phyloP scores from a whole-genome alignment of 2,113 vertebrate species.

The Tursiops truncatus region DNA sequence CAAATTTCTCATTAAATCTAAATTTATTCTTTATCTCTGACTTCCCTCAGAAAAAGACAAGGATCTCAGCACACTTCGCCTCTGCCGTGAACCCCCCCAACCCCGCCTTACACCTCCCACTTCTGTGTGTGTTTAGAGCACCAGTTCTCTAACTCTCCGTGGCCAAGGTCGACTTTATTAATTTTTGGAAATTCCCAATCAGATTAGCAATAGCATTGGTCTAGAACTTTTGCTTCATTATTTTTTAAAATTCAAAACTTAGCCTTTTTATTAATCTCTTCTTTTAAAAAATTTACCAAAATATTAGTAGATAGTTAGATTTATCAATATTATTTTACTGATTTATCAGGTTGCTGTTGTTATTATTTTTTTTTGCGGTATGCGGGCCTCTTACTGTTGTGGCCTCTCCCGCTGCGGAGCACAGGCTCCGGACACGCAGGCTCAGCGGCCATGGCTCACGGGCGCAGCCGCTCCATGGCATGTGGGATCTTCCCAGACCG shows the following conservation, averaged over 20 bases:
- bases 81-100: not conserved
- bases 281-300: not conserved
- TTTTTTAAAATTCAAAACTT: not conserved
- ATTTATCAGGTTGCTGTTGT: not conserved
- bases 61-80: not conserved
- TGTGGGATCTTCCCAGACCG: too few species aligned
- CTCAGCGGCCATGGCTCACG: too few species aligned
- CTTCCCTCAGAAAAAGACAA: not conserved
- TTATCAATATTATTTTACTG: not conserved
- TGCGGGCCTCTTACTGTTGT: too few species aligned
- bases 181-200: not conserved
- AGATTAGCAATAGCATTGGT: not conserved
- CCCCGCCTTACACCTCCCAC: fast-evolving
- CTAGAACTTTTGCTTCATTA: not conserved
- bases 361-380: not conserved
- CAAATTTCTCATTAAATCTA: constrained; percentile 75
- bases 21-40: constrained; percentile 71
- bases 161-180: fast-evolving
- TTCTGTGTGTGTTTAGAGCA: fast-evolving
- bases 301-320: not conserved
- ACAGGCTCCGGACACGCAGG: too few species aligned
- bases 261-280: not conserved
- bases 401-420: too few species aligned
- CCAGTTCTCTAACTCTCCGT: fast-evolving
- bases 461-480: too few species aligned